Evolutionary conservation across 2,888 invertebrate species (phyloP).

Genomic region (Rhingia campestris): DNA sequence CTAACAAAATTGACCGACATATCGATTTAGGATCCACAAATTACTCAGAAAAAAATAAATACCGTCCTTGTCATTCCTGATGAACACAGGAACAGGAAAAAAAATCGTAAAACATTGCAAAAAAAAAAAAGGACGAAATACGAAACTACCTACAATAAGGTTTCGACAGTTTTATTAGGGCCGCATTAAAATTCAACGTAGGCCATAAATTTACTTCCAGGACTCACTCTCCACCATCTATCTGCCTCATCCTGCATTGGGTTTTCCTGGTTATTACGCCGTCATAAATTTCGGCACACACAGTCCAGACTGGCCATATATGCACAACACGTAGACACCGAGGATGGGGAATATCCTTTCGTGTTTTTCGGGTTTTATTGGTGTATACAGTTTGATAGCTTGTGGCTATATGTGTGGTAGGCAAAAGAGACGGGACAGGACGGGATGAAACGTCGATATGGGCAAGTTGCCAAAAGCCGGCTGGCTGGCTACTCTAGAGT

Average conservation of each 20-base stretch:
- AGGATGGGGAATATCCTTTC: constrained; percentile 41
- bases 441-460: constrained; percentile 12
- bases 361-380: constrained; percentile 32
- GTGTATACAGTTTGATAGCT: constrained; percentile 36
- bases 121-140: constrained; percentile 31
- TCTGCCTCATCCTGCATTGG: constrained; percentile 9
- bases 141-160: constrained; percentile 23
- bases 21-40: constrained; percentile 54
- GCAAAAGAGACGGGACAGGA: not conserved
- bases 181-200: constrained; percentile 67
- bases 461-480: constrained; percentile 49
- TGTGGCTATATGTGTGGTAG: constrained; percentile 15
- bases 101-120: not conserved
- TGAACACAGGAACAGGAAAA: not conserved
- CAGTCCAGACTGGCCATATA: constrained; percentile 34
- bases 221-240: not conserved
- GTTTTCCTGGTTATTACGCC: constrained; percentile 56
- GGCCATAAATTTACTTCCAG: constrained; percentile 55
- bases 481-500: not conserved
- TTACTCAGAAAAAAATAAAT: constrained; percentile 44
- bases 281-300: constrained; percentile 63
- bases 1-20: constrained; percentile 53
- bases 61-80: constrained; percentile 51
- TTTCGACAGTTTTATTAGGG: constrained; percentile 67
- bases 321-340: constrained; percentile 37